Conservation (phyloP, 2,797 vertebrate species). For the Poeciliopsis presidionis region DNA sequence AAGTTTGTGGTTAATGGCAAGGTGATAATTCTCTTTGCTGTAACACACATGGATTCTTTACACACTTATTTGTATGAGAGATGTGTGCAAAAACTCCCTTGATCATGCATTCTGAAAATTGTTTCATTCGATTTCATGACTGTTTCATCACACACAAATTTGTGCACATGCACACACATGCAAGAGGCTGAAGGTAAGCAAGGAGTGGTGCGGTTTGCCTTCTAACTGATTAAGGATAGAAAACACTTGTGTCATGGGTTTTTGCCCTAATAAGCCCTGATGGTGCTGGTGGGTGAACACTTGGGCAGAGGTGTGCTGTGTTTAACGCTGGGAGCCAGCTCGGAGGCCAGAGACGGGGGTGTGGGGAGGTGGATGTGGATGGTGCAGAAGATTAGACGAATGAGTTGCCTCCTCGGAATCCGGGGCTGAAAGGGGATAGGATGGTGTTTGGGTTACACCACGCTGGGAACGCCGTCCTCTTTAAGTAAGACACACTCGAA, state of each 20-base stretch:
- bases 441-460: constrained; percentile 76
- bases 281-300: constrained; percentile 36
- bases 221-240: constrained; percentile 66
- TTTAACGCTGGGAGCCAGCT: constrained; percentile 45
- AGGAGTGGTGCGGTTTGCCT: constrained; percentile 38
- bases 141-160: constrained; percentile 72
- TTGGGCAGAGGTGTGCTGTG: constrained; percentile 47
- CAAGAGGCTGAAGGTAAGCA: constrained; percentile 3
- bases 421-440: constrained; percentile 69
- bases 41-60: constrained; percentile 25
- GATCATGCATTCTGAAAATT: constrained; percentile 73
- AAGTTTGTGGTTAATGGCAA: constrained; percentile 13
- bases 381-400: constrained; percentile 53
- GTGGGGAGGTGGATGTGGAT: constrained; percentile 8
- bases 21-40: constrained; percentile 17
- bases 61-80: constrained; percentile 62
- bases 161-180: constrained; percentile 4
- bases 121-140: constrained; percentile 74
- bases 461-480: constrained; percentile 65
- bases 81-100: constrained; percentile 58
- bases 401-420: constrained; percentile 51
- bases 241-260: constrained; percentile 68
- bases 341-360: background rate
- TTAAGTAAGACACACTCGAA: constrained; percentile 74
- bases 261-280: constrained; percentile 59